Percentiles rank a stretch among this genome's conserved stretches.
phyloP scores from a whole-genome alignment of 2,888 invertebrate genomes.

The Graphium colonna region DNA sequence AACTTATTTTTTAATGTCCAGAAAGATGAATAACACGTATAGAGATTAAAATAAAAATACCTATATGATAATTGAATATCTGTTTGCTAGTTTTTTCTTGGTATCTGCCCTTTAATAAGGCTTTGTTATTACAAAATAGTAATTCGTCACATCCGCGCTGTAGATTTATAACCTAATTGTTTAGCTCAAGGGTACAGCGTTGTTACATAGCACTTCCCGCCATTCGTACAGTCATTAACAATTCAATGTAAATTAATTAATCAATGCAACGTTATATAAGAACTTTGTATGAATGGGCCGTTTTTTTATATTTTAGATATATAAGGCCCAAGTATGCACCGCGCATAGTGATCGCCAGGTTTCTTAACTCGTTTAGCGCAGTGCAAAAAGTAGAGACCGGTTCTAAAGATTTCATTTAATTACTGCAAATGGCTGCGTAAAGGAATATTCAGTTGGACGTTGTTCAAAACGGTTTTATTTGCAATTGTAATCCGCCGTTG shows the following conservation, averaged over 20 bases:
- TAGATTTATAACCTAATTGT: conserved; percentile 15
- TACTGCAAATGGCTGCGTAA: neutral
- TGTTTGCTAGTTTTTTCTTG: too few species aligned
- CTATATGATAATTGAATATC: too few species aligned
- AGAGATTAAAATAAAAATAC: too few species aligned
- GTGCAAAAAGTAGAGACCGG: conserved; percentile 9
- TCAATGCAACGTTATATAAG: conserved; percentile 29
- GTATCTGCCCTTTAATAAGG: too few species aligned
- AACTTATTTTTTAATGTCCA: too few species aligned
- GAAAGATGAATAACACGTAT: too few species aligned
- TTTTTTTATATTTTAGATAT: conserved; percentile 13
- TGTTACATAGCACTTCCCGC: conserved; percentile 2
- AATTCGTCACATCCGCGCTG: neutral
- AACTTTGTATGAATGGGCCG: conserved; percentile 26
- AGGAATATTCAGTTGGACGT: neutral
- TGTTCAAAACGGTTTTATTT: too few species aligned
- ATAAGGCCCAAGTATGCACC: conserved; percentile 15
- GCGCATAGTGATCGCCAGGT: conserved; percentile 11
- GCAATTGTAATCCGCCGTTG: too few species aligned
- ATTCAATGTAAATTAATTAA: conserved; percentile 37
- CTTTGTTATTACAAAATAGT: neutral
- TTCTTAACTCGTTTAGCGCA: neutral
- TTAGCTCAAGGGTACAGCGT: neutral
- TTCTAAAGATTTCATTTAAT: conserved; percentile 8
- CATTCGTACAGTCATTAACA: conserved; percentile 27